These are phyloP conservation scores for Hydropsyche tenuis DNA, from an alignment of 1,140 invertebrate species.

Conservation along the genomic window DNA sequence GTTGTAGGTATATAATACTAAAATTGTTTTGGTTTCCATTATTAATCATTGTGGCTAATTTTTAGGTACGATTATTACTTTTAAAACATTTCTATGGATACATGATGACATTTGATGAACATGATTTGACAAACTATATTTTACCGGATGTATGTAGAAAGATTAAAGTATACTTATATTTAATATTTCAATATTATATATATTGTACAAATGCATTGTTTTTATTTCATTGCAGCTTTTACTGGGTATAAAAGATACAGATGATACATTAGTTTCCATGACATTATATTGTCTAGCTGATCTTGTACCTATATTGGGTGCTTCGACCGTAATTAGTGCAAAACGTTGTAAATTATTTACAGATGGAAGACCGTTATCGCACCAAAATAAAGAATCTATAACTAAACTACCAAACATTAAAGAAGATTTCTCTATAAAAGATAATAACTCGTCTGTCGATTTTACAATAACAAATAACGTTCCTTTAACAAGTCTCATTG, in stretches of 20 bases:
- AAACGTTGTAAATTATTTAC: conserved; percentile 80
- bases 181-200: conserved; percentile 4
- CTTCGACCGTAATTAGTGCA: conserved; percentile 79
- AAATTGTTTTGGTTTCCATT: background rate
- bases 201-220: background rate
- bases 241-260: conserved; percentile 81
- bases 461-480: background rate
- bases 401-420: conserved; percentile 42
- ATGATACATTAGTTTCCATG: conserved; percentile 78
- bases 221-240: conserved; percentile 67
- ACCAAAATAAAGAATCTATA: conserved; percentile 48
- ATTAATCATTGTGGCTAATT: background rate
- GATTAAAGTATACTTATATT: conserved; percentile 29
- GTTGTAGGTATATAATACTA: background rate
- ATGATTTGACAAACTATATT: conserved; percentile 72
- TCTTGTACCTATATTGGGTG: conserved; percentile 81
- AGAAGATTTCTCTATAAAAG: background rate
- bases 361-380: conserved; percentile 73
- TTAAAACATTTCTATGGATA: conserved; percentile 76
- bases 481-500: background rate
- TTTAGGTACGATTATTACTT: conserved; percentile 68
- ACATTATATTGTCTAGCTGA: conserved; percentile 81
- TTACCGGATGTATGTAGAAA: conserved; percentile 70
- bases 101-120: conserved; percentile 71
- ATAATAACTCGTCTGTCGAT: background rate